Percentiles rank a stretch among this genome's conserved stretches.
Conservation (phyloP, 2,888 invertebrate species). For the Cheilosia variabilis region DNA sequence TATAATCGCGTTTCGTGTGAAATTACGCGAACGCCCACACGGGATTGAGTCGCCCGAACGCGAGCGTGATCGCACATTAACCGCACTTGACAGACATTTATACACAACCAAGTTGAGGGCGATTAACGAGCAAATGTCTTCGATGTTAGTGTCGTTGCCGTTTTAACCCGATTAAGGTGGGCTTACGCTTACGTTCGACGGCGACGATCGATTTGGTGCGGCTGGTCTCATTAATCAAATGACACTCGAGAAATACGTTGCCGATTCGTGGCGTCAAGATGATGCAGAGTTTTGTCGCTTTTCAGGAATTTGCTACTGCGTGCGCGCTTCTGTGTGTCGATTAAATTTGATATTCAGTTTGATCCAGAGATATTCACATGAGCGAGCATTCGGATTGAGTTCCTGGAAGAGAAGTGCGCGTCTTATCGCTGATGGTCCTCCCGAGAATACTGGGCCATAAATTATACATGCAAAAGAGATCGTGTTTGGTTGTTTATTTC, state of each 20-base stretch:
- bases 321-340: conserved; percentile 46
- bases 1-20: conserved; percentile 60
- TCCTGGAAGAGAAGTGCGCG: conserved; percentile 24
- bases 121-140: conserved; percentile 68
- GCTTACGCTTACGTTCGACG: background rate
- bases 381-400: background rate
- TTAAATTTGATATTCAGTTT: conserved; percentile 53
- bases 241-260: conserved; percentile 37
- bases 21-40: conserved; percentile 70
- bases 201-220: conserved; percentile 58
- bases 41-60: conserved; percentile 34
- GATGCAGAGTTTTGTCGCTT: conserved; percentile 26
- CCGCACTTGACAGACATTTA: conserved; percentile 55
- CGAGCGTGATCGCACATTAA: conserved; percentile 66
- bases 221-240: conserved; percentile 70
- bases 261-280: conserved; percentile 40
- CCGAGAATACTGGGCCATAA: conserved; percentile 40
- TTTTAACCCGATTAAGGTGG: conserved; percentile 39
- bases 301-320: conserved; percentile 43
- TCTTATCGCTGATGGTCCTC: conserved; percentile 38
- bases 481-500: conserved; percentile 43
- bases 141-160: conserved; percentile 43
- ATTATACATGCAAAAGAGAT: conserved; percentile 63
- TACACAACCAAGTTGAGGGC: conserved; percentile 25
- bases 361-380: conserved; percentile 28